These are phyloP conservation scores for Antechinus flavipes DNA, from an alignment of 2,113 vertebrate genomes.

Conservation along the genomic window DNA sequence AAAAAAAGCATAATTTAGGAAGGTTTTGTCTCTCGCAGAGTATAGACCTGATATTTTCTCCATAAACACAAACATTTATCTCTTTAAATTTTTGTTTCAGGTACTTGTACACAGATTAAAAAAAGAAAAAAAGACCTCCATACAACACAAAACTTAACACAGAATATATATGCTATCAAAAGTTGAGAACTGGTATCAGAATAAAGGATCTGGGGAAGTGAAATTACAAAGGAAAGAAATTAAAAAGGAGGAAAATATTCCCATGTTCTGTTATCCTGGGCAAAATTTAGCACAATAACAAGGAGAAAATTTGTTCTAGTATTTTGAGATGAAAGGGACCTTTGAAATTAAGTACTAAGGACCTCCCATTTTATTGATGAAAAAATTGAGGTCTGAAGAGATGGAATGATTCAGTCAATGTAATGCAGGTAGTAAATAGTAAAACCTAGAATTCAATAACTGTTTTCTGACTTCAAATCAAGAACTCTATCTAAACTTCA, in stretches of 20 bases:
- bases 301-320: neutral
- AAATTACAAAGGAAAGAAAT: neutral
- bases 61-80: conserved; percentile 25
- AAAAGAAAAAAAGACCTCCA: neutral
- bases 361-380: too few species aligned
- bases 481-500: too few species aligned
- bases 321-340: neutral
- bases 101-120: neutral
- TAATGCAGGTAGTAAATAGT: too few species aligned
- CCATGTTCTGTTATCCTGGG: neutral
- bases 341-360: too few species aligned
- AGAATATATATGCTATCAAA: neutral
- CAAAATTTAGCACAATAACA: neutral
- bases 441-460: too few species aligned
- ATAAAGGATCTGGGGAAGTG: neutral
- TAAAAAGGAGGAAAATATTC: neutral
- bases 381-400: too few species aligned
- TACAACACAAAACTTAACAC: too few species aligned
- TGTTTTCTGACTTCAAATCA: too few species aligned
- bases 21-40: neutral
- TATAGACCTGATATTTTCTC: neutral
- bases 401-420: too few species aligned
- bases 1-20: conserved; percentile 8
- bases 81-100: conserved; percentile 5
- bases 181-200: neutral